Conservation (phyloP, 2,888 invertebrate species). For the Stenotaenia linearis region DNA sequence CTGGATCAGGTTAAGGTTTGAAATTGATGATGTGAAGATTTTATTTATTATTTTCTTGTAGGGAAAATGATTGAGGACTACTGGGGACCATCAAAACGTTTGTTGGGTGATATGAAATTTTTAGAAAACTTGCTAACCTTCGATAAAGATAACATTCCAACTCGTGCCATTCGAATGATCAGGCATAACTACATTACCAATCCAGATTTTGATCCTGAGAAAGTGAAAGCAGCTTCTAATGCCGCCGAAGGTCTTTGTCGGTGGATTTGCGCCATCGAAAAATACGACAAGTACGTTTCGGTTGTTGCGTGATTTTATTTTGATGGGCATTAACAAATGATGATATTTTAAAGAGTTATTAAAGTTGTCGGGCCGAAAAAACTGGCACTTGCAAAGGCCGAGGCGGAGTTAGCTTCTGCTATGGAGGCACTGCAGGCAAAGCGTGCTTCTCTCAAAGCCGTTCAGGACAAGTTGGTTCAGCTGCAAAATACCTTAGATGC, state of each 20-base stretch:
- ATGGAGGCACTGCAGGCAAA: slow-evolving; percentile 48
- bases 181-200: slow-evolving; percentile 53
- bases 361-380: slow-evolving; percentile 51
- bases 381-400: slow-evolving; percentile 46
- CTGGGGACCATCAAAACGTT: slow-evolving; percentile 85
- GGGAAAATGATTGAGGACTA: slow-evolving; percentile 81
- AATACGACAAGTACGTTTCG: slow-evolving; percentile 36
- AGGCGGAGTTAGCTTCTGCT: slow-evolving; percentile 46
- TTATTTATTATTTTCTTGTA: no score
- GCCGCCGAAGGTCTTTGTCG: slow-evolving; percentile 69
- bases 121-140: slow-evolving; percentile 80
- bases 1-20: slow-evolving; percentile 53
- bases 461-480: slow-evolving; percentile 48
- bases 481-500: slow-evolving; percentile 47
- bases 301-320: no score
- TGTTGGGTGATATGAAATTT: slow-evolving; percentile 91
- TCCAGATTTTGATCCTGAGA: slow-evolving; percentile 85
- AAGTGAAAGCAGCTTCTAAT: slow-evolving; percentile 75
- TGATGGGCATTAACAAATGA: no score
- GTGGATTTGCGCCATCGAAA: slow-evolving; percentile 34
- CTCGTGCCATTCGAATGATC: slow-evolving; percentile 28
- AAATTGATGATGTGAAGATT: no score
- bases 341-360: slow-evolving; percentile 37
- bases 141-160: slow-evolving; percentile 57
- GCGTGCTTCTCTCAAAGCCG: slow-evolving; percentile 47